Evolutionary conservation across 2,113 vertebrate genomes (phyloP), one percentile per base, ranked within the genome.

Genomic region (Strix aluco): DNA sequence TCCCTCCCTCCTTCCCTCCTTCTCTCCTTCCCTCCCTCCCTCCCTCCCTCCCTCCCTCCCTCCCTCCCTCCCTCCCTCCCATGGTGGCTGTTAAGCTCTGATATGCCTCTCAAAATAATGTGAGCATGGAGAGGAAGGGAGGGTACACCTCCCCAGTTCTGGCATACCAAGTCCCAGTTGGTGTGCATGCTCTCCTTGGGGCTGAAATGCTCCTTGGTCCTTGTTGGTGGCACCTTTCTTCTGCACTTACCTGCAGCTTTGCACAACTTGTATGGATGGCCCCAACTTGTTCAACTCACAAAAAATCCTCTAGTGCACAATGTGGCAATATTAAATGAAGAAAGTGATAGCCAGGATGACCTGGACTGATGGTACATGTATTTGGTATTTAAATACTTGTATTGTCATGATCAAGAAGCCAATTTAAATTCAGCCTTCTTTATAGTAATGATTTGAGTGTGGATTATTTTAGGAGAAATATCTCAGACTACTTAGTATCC

Each of bases 121-220:
- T 26, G 36, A 83, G 30, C 36, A 54, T 0, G 0, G 69, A 75
- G 47, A 34, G 11, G 57, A 52, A 58, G 23, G 30, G 11, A 82
- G 15, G 11, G 13, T 30, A 1, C 34, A 62, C 2, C 3, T 72
- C 29, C 52, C 29, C 21, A 15, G 12, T 51, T 82, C 26, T 1
- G 6, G 4, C 14, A 36, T 14, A 40, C 29, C 17, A 55, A 71
- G 27, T 30, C 22, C 15, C 1, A 12, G 25, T 5, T 30, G 38
- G 13, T 46, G 29, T 55, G 5, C 23, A 21, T 0, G 0, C 3
- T 55, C 3, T 58, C 11, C 67, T 55, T 47, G 71, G 51, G 9
- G 10, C 7, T 51, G 75, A 30, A 73, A 38, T 30, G 36, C 8
- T 61, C 27, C 40, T 62, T 59, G 8, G 7, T 59, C 6, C 42